Evolutionary conservation across 1,140 invertebrate genomes (phyloP).

Genomic region (Drosophila athabasca): DNA sequence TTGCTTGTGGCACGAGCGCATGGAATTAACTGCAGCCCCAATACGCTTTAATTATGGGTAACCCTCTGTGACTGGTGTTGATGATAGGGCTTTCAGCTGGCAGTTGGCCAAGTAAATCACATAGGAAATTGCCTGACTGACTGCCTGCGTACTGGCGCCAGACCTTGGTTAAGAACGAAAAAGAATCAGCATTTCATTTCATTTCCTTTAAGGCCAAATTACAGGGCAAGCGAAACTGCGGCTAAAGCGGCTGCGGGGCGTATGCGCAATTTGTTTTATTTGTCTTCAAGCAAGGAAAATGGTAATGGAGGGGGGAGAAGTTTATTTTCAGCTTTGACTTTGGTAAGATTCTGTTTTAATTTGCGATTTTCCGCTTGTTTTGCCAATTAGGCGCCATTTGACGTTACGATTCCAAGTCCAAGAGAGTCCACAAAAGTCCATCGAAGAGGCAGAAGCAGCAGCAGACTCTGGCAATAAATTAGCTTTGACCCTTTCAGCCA

Average conservation of each 20-base stretch:
- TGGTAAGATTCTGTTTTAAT: conserved; percentile 65
- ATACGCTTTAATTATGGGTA: conserved; percentile 27
- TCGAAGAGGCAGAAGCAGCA: background rate
- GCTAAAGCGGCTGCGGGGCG: conserved; percentile 49
- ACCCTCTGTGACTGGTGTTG: background rate
- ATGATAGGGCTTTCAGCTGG: conserved; percentile 12
- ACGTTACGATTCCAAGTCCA: conserved; percentile 55
- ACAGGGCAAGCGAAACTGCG: conserved; percentile 28
- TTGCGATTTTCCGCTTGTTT: conserved; percentile 80
- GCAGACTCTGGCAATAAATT: conserved; percentile 55
- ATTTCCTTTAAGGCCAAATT: conserved; percentile 60
- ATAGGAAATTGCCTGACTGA: background rate
- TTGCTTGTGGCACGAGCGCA: conserved; percentile 42
- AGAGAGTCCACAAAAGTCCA: conserved; percentile 19
- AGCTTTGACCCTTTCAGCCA: conserved; percentile 45
- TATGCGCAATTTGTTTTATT: conserved; percentile 75
- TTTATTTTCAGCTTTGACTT: conserved; percentile 37
- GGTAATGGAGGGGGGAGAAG: conserved; percentile 2
- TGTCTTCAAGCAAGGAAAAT: conserved; percentile 22
- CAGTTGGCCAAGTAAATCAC: conserved; percentile 19
- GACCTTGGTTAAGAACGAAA: conserved; percentile 18
- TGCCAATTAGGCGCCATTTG: conserved; percentile 79
- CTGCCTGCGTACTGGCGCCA: conserved; percentile 4
- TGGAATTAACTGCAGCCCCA: conserved; percentile 38
- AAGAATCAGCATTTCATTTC: conserved; percentile 41